Base-by-base conservation (phyloP, 1,140 invertebrate species). In the Neodiprion lecontei region DNA sequence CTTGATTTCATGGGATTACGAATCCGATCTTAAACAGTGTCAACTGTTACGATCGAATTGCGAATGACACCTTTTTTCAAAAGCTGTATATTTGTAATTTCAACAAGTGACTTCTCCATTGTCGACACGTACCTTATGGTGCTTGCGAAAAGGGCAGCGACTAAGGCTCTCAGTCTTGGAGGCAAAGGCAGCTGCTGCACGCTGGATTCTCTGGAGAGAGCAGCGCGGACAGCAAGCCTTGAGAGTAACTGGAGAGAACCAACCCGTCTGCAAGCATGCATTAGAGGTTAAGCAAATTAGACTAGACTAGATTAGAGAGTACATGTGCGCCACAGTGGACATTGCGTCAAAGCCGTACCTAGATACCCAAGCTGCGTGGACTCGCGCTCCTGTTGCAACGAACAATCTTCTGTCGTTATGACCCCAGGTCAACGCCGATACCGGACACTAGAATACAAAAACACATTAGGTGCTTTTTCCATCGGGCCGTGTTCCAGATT, bases 391-490 rank as follows among this genome's bases (percentile, higher is more conserved):
- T 12, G 97, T 97, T 12, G 97, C 97, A 48, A 99, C 91, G 85
- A 99, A 99, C 48, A 99, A 87, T 3, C 97, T 90, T 78, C 96
- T 94, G 82, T 99, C 98, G 86, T 98, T 98, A 89, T 99, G 98
- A 48, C 97, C 98, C 97, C 97, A 99, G 1, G 97, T 99, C 79
- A 99, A 89, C 7, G 97, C 96, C 50, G 96, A 96, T 53, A 99
- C 95, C 7, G 94, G 93, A 79, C 94, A 92, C 95, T 96, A 80
- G 74, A 87, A 87, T 53, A 67, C 75, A 77, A 73, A 67, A 72
- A 21, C 50, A 40, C 28, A 5, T 40, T 40, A 40, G 28, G 28
- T 5, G 28, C 28, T 5, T 40, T 40, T 40, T 40, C 1, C 28
- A 40, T 40, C 28, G 5, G 28, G 28, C 28, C 28, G 28, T 40